Evolutionary conservation across 2,888 invertebrate genomes (phyloP).

Genomic region (Synanthedon formicaeformis): DNA sequence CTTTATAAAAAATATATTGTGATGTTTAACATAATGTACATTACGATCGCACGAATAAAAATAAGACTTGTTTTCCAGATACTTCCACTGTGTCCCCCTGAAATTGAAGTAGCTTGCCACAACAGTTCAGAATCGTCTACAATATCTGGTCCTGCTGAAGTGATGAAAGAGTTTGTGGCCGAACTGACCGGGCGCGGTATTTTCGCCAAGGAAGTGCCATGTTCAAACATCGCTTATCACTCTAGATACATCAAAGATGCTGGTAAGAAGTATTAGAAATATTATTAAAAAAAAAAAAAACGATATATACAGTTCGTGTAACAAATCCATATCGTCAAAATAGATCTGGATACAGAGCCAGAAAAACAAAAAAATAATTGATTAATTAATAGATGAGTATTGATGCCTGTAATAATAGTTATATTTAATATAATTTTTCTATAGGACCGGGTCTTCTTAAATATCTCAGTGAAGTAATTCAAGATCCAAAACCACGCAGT

Average conservation of each 20-base stretch:
- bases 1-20: too few relatives aligned
- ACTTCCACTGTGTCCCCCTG: constrained; percentile 52
- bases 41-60: too few relatives aligned
- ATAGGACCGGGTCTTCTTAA: constrained; percentile 71
- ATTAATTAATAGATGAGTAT: too few relatives aligned
- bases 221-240: constrained; percentile 88
- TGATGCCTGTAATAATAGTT: not conserved
- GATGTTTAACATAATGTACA: too few relatives aligned
- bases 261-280: constrained; percentile 25
- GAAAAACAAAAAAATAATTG: too few relatives aligned
- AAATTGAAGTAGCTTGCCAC: constrained; percentile 82
- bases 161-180: constrained; percentile 69
- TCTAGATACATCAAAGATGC: constrained; percentile 78
- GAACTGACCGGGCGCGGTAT: constrained; percentile 35
- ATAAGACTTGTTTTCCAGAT: constrained; percentile 14
- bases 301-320: too few relatives aligned
- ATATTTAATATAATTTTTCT: too few relatives aligned
- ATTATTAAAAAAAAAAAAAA: too few relatives aligned
- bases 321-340: too few relatives aligned
- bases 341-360: too few relatives aligned
- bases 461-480: constrained; percentile 70
- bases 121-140: constrained; percentile 82
- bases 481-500: constrained; percentile 74
- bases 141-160: constrained; percentile 78
- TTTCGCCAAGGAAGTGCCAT: constrained; percentile 51